Conservation (phyloP, 2,888 invertebrate species). For the Rhagonycha lutea region DNA sequence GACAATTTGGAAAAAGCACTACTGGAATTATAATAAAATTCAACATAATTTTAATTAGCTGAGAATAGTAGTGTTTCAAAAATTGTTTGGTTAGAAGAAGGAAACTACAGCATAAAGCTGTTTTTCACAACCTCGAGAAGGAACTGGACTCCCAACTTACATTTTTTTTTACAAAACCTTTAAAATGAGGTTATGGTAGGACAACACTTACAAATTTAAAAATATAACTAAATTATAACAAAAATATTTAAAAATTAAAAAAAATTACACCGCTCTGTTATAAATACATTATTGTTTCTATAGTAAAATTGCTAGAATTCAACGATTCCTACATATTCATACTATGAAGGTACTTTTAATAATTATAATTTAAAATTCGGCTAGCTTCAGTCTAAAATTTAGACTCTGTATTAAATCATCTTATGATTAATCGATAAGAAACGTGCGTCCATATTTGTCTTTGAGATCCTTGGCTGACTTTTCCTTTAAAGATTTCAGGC, state of each 20-base stretch:
- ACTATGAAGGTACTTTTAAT: background rate
- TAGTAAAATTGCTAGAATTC: background rate
- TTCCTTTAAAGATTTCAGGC: background rate
- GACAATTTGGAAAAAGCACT: no score
- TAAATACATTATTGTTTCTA: background rate
- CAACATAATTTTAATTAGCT: no score
- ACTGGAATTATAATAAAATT: no score
- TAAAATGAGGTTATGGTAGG: no score
- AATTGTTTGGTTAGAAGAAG: no score
- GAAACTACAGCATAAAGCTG: no score
- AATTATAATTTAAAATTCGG: background rate
- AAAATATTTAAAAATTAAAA: background rate
- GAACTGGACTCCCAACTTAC: no score
- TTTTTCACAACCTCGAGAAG: no score
- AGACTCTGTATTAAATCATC: background rate
- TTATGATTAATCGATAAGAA: background rate
- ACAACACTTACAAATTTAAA: no score
- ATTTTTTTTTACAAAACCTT: no score
- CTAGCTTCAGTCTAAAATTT: background rate
- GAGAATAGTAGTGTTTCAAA: no score
- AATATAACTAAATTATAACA: no score
- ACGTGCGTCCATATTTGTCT: background rate
- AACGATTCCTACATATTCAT: background rate
- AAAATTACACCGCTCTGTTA: background rate
- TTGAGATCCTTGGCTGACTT: background rate